Conservation (phyloP, 2,113 vertebrate genomes). For the Micronisus gabar region DNA sequence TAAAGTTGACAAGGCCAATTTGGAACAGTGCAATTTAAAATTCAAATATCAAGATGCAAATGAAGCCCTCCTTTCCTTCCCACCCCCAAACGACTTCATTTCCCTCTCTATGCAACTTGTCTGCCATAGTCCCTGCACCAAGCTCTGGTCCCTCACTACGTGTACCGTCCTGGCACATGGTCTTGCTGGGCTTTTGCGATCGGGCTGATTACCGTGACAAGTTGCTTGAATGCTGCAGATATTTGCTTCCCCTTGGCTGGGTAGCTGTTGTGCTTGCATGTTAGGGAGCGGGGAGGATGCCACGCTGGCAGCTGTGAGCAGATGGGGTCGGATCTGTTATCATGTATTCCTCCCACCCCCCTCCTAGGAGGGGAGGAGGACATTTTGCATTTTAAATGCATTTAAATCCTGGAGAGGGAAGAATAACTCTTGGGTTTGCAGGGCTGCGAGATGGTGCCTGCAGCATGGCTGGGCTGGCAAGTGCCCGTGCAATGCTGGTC, state of each 20-base stretch:
- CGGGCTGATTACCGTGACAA: neutral
- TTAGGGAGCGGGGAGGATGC: neutral
- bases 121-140: neutral
- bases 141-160: accelerated
- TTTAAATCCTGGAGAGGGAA: neutral
- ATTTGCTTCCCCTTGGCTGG: neutral
- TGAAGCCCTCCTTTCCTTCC: neutral
- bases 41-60: neutral
- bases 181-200: neutral
- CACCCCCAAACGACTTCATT: accelerated
- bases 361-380: neutral
- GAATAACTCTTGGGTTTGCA: neutral
- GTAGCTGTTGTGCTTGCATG: neutral
- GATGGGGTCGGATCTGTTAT: constrained; percentile 1
- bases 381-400: neutral
- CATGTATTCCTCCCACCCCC: neutral
- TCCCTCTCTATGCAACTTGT: neutral
- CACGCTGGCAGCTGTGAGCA: constrained; percentile 20
- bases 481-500: neutral
- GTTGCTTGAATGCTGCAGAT: neutral
- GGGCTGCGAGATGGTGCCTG: neutral
- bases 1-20: constrained; percentile 8
- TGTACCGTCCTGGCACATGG: accelerated
- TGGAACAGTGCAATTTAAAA: neutral
- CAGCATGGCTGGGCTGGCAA: neutral